A percentile compares a stretch with the other conserved stretches of the same genome.
These are phyloP conservation scores for Cichladusa arquata DNA, from an alignment of 2,113 vertebrate genomes.

Conservation along the genomic window DNA sequence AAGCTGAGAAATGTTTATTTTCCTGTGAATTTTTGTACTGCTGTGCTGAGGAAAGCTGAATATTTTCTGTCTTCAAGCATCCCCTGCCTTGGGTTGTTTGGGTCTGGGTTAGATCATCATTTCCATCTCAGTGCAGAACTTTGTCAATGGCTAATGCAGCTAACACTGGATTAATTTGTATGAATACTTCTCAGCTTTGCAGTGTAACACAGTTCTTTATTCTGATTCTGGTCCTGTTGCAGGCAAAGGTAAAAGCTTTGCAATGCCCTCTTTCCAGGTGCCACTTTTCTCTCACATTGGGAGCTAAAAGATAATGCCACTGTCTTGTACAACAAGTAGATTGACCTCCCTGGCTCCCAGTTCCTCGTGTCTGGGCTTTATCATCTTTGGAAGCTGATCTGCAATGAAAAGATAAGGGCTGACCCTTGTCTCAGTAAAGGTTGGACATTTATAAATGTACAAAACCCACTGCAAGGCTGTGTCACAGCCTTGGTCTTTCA, in stretches of 20 bases:
- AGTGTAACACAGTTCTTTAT: not conserved
- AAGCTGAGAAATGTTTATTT: slow-evolving; percentile 7
- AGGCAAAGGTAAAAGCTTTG: not conserved
- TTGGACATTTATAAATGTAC: not conserved
- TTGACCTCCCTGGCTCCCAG: not conserved
- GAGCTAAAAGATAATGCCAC: not conserved
- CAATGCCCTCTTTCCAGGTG: not conserved
- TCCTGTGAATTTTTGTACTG: not conserved
- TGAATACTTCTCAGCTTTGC: not conserved
- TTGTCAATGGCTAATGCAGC: not conserved
- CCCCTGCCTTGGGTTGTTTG: not conserved
- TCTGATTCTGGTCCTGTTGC: not conserved
- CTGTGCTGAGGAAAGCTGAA: not conserved
- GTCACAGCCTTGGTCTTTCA: not conserved
- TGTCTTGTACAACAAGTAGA: not conserved
- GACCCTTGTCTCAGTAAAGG: not conserved
- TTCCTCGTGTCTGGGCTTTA: not conserved
- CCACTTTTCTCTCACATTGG: not conserved
- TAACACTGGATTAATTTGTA: not conserved
- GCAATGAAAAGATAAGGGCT: not conserved
- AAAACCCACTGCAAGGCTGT: not conserved
- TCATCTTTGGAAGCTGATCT: not conserved
- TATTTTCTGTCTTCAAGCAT: not conserved
- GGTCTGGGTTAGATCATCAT: not conserved
- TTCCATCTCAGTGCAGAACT: not conserved